These are phyloP conservation scores for Spea bombifrons DNA, from an alignment of 2,113 vertebrate genomes.

Conservation along the genomic window DNA sequence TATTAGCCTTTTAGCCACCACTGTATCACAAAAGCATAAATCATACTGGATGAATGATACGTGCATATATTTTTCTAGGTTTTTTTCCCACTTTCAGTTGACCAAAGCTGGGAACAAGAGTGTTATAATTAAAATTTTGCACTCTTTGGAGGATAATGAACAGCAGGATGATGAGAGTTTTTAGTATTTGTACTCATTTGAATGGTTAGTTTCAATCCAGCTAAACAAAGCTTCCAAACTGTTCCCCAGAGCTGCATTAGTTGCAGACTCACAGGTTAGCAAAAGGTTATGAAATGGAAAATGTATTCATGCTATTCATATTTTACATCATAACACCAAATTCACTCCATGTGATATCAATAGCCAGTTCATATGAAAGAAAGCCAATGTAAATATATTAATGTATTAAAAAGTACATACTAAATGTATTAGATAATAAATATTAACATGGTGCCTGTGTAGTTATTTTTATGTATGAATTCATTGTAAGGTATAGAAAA, in stretches of 20 bases:
- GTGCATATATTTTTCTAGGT: not conserved
- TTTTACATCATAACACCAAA: no score
- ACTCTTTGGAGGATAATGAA: not conserved
- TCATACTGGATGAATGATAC: no score
- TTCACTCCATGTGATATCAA: no score
- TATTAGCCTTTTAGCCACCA: no score
- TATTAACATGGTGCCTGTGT: no score
- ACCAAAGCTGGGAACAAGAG: not conserved
- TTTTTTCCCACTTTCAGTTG: not conserved
- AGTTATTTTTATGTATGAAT: no score
- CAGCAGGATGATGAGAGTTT: not conserved
- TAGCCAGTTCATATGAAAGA: no score
- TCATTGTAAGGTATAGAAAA: no score
- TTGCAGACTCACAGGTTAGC: not conserved
- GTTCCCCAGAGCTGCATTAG: not conserved
- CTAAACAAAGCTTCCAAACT: not conserved
- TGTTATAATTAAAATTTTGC: not conserved
- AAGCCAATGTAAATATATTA: no score
- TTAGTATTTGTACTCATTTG: not conserved
- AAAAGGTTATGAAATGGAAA: constrained; percentile 1
- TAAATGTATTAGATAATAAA: no score
- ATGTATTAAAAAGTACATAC: no score
- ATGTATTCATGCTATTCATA: not conserved
- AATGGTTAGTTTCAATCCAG: not conserved
- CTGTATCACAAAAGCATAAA: no score